Percentiles rank a stretch among this genome's conserved stretches.
These are phyloP conservation scores for Campylomormyrus tamandua DNA, from an alignment of 2,113 vertebrate species.

Conservation along the genomic window DNA sequence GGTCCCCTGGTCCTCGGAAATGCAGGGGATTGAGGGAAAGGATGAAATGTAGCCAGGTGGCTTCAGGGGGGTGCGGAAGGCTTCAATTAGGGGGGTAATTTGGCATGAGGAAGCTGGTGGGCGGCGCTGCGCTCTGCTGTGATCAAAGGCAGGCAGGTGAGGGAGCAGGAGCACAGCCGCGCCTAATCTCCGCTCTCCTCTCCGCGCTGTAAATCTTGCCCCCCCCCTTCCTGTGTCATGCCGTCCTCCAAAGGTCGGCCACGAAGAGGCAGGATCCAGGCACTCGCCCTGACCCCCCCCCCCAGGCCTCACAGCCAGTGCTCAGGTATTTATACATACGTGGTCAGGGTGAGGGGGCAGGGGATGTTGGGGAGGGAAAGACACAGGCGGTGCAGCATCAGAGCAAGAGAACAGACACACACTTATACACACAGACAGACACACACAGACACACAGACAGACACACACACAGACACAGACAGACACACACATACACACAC, in stretches of 20 bases:
- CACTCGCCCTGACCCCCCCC: not conserved
- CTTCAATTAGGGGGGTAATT: not conserved
- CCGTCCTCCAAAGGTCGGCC: not conserved
- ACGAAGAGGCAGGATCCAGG: not conserved
- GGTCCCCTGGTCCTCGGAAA: not conserved
- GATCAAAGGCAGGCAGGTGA: constrained; percentile 1
- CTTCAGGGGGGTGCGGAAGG: not conserved
- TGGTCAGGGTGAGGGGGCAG: not conserved
- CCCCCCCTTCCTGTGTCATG: not conserved
- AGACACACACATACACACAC: not conserved
- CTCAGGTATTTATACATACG: not conserved
- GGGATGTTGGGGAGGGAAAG: not conserved
- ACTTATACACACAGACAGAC: not conserved
- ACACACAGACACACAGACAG: too few species aligned
- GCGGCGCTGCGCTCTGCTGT: not conserved
- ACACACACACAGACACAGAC: too few species aligned
- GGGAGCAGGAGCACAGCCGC: not conserved
- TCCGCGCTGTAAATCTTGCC: not conserved
- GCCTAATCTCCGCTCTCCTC: not conserved
- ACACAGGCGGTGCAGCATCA: not conserved
- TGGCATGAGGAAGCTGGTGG: not conserved
- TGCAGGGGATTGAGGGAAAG: not conserved
- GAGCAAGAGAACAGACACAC: not conserved
- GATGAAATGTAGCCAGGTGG: not conserved
- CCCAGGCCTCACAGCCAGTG: not conserved